Conservation (phyloP, 2,797 vertebrate species). For the Lerista edwardsae region DNA sequence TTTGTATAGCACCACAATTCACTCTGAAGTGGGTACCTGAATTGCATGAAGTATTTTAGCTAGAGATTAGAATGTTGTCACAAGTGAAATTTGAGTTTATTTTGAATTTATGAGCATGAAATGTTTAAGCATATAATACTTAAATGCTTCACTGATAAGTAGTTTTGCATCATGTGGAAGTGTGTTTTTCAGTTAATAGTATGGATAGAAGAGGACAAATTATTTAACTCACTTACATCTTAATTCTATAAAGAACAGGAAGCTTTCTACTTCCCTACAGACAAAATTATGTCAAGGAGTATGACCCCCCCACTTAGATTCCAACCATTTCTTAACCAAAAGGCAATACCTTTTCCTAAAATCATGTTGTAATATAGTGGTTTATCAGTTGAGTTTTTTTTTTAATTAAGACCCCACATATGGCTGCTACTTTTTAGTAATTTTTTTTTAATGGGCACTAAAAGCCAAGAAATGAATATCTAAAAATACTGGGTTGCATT, state of each 20-base stretch:
- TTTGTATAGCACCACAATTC: constrained; percentile 42
- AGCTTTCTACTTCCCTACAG: not conserved
- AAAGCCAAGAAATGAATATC: not conserved
- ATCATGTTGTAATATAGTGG: not conserved
- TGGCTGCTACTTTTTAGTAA: not conserved
- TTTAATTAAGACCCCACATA: not conserved
- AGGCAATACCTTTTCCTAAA: not conserved
- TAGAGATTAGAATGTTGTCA: constrained; percentile 18
- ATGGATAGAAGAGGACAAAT: not conserved
- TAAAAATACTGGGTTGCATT: not conserved
- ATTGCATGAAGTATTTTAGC: constrained; percentile 23
- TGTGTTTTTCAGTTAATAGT: not conserved
- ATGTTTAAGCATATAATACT: constrained; percentile 40
- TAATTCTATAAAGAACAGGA: not conserved
- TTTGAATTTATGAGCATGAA: constrained; percentile 41
- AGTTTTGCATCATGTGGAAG: not conserved
- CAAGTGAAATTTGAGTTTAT: constrained; percentile 35
- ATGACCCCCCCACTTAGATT: not conserved
- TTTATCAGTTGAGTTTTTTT: not conserved
- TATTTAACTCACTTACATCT: not conserved
- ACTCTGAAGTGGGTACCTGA: constrained; percentile 47
- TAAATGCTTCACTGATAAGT: not conserved
- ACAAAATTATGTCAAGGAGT: not conserved
- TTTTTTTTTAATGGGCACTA: too few species aligned
- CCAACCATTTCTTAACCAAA: constrained; percentile 16